Evolutionary conservation across 2,113 vertebrate species (phyloP).

Genomic region (Ondatra zibethicus): DNA sequence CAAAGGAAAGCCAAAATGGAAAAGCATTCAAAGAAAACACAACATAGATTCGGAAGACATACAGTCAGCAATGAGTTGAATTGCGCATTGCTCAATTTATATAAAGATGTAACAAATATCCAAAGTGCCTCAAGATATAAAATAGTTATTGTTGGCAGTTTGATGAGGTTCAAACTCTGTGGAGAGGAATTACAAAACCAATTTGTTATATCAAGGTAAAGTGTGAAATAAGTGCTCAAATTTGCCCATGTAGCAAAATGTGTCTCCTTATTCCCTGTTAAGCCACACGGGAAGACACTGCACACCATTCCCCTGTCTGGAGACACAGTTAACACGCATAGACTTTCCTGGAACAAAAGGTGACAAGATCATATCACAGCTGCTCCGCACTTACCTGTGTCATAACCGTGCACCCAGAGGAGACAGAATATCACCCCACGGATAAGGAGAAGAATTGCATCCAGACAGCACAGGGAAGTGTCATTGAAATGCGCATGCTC

Average conservation of each 20-base stretch:
- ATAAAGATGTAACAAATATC: slow-evolving; percentile 52
- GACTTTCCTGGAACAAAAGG: neutral
- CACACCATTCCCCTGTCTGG: neutral
- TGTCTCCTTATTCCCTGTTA: neutral
- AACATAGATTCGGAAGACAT: slow-evolving; percentile 7
- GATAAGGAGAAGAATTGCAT: neutral
- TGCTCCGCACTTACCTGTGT: neutral
- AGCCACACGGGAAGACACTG: neutral
- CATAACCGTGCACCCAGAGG: neutral
- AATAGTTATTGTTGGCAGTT: slow-evolving; percentile 71
- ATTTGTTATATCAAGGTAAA: slow-evolving; percentile 72
- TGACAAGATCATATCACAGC: neutral
- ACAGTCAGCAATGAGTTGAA: slow-evolving; percentile 39
- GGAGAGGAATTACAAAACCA: slow-evolving; percentile 60
- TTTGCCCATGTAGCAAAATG: slow-evolving; percentile 61
- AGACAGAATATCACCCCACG: neutral
- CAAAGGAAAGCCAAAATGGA: slow-evolving; percentile 38
- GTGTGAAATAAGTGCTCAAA: slow-evolving; percentile 70
- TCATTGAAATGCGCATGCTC: neutral
- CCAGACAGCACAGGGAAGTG: neutral
- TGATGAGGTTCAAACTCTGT: slow-evolving; percentile 64
- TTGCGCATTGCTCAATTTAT: slow-evolving; percentile 55
- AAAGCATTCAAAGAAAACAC: slow-evolving; percentile 35
- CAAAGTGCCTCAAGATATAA: slow-evolving; percentile 67
- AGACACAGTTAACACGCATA: neutral